These are phyloP conservation scores for Plutella xylostella DNA, from an alignment of 2,888 invertebrate genomes.

Conservation along the genomic window DNA sequence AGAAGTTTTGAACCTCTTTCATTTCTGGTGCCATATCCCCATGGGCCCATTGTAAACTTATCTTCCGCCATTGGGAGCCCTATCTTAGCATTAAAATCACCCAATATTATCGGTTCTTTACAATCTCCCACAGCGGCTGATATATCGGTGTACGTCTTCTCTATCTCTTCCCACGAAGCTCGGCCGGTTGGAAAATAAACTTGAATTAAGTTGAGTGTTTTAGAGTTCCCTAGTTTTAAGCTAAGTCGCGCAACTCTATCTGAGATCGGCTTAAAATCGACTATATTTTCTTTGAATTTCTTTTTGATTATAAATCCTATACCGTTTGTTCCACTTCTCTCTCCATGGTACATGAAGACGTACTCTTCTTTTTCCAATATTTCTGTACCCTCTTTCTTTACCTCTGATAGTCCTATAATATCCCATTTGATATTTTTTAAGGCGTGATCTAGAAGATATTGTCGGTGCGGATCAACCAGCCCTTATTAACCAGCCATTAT, in stretches of 20 bases:
- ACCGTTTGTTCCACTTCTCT: neutral
- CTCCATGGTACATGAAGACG: neutral
- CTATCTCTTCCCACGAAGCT: neutral
- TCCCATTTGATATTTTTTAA: conserved; percentile 2
- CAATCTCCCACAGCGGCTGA: neutral
- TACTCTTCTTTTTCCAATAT: neutral
- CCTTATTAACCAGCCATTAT: too few relatives aligned
- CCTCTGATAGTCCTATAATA: conserved; percentile 5
- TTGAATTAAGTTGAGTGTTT: neutral
- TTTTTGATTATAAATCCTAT: neutral
- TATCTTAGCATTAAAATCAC: neutral
- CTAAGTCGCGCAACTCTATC: neutral
- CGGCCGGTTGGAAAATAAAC: neutral
- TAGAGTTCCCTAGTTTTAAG: neutral
- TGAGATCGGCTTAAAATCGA: neutral
- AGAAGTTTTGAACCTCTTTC: neutral
- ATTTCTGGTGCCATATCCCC: neutral
- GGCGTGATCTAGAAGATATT: neutral
- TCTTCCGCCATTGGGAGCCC: neutral
- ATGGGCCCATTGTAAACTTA: neutral
- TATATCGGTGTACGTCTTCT: neutral
- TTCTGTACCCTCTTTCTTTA: neutral
- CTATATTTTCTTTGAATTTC: neutral
- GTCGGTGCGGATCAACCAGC: neutral
- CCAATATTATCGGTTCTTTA: neutral